Percentiles rank a stretch among this genome's conserved stretches.
Evolutionary conservation across 2,797 vertebrate genomes (phyloP).

Genomic region (Percopsis omiscomaycus): DNA sequence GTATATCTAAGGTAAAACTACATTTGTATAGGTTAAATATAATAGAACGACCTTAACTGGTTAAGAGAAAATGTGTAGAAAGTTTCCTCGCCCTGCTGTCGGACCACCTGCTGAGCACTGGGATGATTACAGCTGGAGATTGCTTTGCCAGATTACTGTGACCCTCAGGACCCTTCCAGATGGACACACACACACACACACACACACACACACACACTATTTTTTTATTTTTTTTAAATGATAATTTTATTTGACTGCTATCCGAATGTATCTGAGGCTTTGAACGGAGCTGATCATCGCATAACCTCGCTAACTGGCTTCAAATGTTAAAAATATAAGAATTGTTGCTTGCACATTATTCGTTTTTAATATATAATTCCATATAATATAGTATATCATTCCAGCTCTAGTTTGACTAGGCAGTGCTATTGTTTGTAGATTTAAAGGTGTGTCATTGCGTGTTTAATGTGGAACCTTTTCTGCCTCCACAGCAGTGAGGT

Average conservation of each 20-base stretch:
- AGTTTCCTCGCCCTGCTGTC: constrained; percentile 63
- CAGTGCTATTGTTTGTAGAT: too few relatives aligned
- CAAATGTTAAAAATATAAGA: too few relatives aligned
- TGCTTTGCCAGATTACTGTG: constrained; percentile 73
- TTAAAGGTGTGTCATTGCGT: too few relatives aligned
- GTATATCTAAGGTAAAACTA: not conserved
- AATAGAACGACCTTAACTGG: constrained; percentile 24
- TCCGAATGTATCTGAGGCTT: too few relatives aligned
- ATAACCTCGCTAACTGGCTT: too few relatives aligned
- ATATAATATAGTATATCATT: not conserved
- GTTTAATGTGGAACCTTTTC: too few relatives aligned
- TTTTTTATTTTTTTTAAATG: too few relatives aligned
- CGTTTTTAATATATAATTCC: too few relatives aligned
- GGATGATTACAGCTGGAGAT: constrained; percentile 72
- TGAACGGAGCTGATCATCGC: too few relatives aligned
- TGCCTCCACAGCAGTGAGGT: too few relatives aligned
- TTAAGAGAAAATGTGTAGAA: constrained; percentile 53
- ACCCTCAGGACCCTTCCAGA: constrained; percentile 72
- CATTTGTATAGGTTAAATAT: not conserved
- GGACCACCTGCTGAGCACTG: constrained; percentile 69
- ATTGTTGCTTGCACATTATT: not conserved
- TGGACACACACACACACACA: constrained; percentile 56
- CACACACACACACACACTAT: not conserved
- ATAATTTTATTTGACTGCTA: too few relatives aligned
- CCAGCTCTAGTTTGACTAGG: not conserved